A percentile compares a stretch with the other conserved stretches of the same genome.
These are phyloP conservation scores for Gasterosteus aculeatus DNA, from an alignment of 2,113 vertebrate species.

Conservation along the genomic window DNA sequence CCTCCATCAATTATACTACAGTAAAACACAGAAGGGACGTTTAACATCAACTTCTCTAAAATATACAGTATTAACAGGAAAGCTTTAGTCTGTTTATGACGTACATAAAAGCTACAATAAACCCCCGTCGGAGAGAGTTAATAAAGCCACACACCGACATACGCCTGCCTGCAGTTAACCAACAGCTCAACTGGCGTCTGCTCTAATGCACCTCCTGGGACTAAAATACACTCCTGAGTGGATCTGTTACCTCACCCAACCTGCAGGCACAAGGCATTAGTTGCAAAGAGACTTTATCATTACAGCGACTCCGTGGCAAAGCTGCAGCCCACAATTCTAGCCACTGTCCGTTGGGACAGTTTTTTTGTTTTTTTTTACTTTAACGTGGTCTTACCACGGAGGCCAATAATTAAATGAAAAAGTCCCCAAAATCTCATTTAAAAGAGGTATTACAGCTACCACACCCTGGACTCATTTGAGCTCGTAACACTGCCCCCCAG, in stretches of 20 bases:
- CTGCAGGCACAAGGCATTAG: slow-evolving; percentile 23
- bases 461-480: slow-evolving; percentile 29
- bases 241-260: slow-evolving; percentile 45
- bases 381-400: slow-evolving; percentile 6
- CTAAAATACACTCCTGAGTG: slow-evolving; percentile 45
- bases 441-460: slow-evolving; percentile 7
- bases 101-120: not conserved
- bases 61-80: not conserved
- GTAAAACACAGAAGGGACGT: slow-evolving; percentile 1
- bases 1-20: not conserved
- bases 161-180: slow-evolving; percentile 7
- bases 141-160: slow-evolving; percentile 19
- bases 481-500: slow-evolving; percentile 14
- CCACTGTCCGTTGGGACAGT: not conserved
- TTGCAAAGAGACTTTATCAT: not conserved
- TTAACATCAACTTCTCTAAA: not conserved
- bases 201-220: slow-evolving; percentile 44
- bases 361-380: slow-evolving; percentile 9
- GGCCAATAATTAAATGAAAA: not conserved
- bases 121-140: not conserved
- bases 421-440: not conserved
- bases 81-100: not conserved
- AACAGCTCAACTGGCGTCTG: slow-evolving; percentile 19
- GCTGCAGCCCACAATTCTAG: not conserved
- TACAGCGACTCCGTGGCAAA: not conserved